These are phyloP conservation scores for Colius striatus DNA, from an alignment of 2,113 vertebrate species.

Conservation along the genomic window DNA sequence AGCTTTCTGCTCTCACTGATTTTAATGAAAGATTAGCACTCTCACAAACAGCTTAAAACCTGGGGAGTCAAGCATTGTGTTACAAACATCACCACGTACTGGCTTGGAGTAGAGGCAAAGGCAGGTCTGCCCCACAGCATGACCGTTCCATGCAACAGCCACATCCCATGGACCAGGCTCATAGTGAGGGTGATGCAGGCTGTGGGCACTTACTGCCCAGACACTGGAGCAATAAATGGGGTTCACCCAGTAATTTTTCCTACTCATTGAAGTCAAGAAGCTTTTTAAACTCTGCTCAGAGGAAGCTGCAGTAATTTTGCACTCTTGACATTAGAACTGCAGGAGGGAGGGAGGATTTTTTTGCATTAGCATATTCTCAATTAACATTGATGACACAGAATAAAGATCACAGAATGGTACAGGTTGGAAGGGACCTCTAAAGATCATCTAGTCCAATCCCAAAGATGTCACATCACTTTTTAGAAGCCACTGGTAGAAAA, in stretches of 20 bases:
- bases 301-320: background rate
- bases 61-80: background rate
- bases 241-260: background rate
- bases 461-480: background rate
- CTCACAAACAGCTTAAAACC: background rate
- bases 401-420: background rate
- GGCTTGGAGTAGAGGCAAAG: background rate
- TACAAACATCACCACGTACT: background rate
- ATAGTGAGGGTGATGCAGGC: background rate
- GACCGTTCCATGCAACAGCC: background rate
- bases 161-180: background rate
- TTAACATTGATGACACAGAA: background rate
- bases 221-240: background rate
- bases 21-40: background rate
- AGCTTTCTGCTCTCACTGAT: background rate
- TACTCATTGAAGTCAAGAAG: background rate
- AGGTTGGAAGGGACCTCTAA: too few species aligned
- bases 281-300: background rate
- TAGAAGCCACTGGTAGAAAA: background rate
- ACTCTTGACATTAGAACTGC: background rate
- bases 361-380: background rate
- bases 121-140: rapidly evolving
- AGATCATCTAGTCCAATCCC: too few species aligned
- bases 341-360: background rate
- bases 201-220: background rate